Percentiles rank a stretch among this genome's conserved stretches.
phyloP scores from a whole-genome alignment of 2,113 vertebrate genomes.

The Trogon surrucura region DNA sequence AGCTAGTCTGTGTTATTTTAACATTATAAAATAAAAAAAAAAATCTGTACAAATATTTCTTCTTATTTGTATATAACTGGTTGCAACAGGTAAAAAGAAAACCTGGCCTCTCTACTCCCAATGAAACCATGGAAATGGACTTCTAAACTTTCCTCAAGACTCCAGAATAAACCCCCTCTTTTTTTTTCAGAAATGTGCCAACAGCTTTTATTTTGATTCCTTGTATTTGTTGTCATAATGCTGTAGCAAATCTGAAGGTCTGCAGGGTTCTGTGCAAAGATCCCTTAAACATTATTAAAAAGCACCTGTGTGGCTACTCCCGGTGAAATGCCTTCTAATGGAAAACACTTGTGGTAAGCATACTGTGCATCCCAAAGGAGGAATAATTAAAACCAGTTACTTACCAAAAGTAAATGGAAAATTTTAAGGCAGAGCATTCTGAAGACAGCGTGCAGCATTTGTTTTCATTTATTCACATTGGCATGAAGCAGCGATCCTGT shows the following conservation, averaged over 20 bases:
- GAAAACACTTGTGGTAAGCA: neutral
- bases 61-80: neutral
- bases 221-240: neutral
- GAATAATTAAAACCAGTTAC: neutral
- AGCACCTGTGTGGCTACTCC: neutral
- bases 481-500: neutral
- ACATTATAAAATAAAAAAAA: no score
- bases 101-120: neutral
- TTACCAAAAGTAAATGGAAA: neutral
- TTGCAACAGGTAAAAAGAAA: neutral
- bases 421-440: neutral
- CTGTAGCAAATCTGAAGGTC: neutral
- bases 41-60: neutral
- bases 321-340: neutral
- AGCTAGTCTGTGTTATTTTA: neutral
- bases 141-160: neutral
- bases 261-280: neutral
- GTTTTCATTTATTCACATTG: neutral
- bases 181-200: neutral
- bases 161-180: neutral
- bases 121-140: neutral
- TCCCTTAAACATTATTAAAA: neutral
- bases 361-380: neutral
- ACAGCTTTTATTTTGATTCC: neutral
- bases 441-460: neutral